Evolutionary conservation across 2,797 vertebrate species (phyloP), one percentile per base, ranked within the genome.

Genomic region (Microctenopoma stevenorrisi): DNA sequence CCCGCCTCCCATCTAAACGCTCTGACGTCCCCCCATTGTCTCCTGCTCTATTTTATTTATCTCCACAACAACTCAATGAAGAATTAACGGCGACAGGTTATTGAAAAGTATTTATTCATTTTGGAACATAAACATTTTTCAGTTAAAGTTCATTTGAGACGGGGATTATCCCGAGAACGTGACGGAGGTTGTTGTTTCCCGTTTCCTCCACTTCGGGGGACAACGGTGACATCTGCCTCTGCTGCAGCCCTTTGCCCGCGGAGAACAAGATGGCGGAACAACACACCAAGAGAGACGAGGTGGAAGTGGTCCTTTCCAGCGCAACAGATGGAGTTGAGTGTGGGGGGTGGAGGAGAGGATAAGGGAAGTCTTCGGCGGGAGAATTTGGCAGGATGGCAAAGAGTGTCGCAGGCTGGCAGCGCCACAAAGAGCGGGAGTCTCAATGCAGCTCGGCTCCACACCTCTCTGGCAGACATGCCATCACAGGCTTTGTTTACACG

Each of bases 111-210:
- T 88, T 87, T 85, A 87, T 64, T 76, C 74, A 58, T 73, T 72
- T 57, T 67, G 72, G 76, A 48, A 87, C 90, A 89, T 92, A 92
- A 93, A 93, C 92, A 90, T 81, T 91, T 90, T 92, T 90, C 90
- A 86, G 90, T 91, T 90, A 88, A 81, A 90, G 76, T 89, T 86
- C 0, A 22, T 72, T 74, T 68, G 43, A 48, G 66, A 47, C 12
- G 0, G 22, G 83, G 79, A 85, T 91, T 86, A 86, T 67, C 54
- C 71, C 0, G 1, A 37, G 25, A n/a, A 57, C 22, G 77, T 44
- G 72, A 57, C 60, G 0, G 68, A 35, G 57, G 18, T 18, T 18
- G 69, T 37, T 74, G 76, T 78, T 83, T 79, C 35, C 38, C 18
- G 30, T 63, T 84, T 73, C 56, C 18, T 11, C 35, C 22, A 56